These are phyloP conservation scores for Hofmannophila pseudospretella DNA, from an alignment of 2,888 invertebrate species.

Conservation along the genomic window DNA sequence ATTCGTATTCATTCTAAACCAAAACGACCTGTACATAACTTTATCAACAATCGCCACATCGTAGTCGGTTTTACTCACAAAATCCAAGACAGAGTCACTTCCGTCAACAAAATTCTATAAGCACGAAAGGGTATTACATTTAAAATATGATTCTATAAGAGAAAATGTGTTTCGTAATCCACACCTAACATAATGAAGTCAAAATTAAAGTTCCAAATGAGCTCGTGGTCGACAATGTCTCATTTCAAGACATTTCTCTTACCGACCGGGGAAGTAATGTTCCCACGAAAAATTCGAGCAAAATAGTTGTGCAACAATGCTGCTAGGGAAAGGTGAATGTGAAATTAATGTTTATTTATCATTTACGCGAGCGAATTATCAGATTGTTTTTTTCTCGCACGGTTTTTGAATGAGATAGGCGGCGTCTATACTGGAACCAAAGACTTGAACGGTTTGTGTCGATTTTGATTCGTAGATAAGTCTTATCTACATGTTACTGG, in stretches of 20 bases:
- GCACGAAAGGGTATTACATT: conserved; percentile 37
- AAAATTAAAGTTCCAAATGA: conserved; percentile 24
- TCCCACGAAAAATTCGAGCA: conserved; percentile 41
- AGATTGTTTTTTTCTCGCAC: conserved; percentile 7
- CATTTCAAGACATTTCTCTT: conserved; percentile 26
- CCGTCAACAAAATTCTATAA: conserved; percentile 19
- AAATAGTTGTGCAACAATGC: conserved; percentile 47
- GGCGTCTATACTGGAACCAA: too few species aligned
- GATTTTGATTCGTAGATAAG: too few species aligned
- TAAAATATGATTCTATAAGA: conserved; percentile 33
- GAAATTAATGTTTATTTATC: conserved; percentile 33
- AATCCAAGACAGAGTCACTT: conserved; percentile 3
- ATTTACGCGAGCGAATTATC: conserved; percentile 32
- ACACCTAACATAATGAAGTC: conserved; percentile 25
- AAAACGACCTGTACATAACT: too few species aligned
- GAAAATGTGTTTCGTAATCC: conserved; percentile 37
- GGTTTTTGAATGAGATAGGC: conserved; percentile 1
- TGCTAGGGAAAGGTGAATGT: conserved; percentile 54
- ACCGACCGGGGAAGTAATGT: conserved; percentile 27
- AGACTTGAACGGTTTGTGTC: too few species aligned
- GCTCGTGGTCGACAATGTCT: conserved; percentile 33
- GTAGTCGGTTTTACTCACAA: background rate
- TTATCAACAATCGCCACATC: too few species aligned
- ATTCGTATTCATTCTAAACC: too few species aligned
- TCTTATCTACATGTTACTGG: too few species aligned